Conservation (phyloP, 1,140 invertebrate genomes). For the Planococcus citri region DNA sequence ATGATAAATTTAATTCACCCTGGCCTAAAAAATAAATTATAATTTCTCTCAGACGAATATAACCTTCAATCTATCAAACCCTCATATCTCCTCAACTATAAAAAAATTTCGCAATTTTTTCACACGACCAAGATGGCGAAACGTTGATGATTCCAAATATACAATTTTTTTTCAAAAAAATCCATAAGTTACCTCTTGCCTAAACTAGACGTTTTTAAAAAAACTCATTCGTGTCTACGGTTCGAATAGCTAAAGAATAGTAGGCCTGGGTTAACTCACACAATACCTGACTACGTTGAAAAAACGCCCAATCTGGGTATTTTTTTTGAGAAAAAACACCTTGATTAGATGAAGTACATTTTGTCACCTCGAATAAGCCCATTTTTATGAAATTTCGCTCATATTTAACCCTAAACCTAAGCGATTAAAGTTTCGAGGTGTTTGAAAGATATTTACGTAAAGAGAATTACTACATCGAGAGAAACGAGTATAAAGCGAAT, state of each 20-base stretch:
- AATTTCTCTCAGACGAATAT: too few relatives aligned
- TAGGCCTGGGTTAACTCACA: not conserved
- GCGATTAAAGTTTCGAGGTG: not conserved
- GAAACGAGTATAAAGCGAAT: too few relatives aligned
- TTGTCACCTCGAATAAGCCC: not conserved
- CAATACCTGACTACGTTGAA: too few relatives aligned
- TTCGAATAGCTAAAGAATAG: not conserved
- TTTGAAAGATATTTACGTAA: too few relatives aligned
- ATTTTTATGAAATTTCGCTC: not conserved
- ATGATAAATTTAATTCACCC: too few relatives aligned
- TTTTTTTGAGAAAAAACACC: too few relatives aligned
- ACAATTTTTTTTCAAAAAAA: not conserved
- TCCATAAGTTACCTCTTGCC: not conserved
- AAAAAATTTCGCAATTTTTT: too few relatives aligned
- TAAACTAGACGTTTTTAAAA: not conserved
- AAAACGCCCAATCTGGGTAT: too few relatives aligned
- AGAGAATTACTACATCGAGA: too few relatives aligned
- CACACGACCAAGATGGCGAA: not conserved
- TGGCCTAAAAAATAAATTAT: too few relatives aligned
- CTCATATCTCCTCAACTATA: too few relatives aligned
- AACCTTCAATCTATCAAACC: too few relatives aligned
- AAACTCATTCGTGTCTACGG: not conserved
- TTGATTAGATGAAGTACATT: not conserved
- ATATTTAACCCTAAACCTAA: not conserved
- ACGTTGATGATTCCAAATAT: not conserved